Evolutionary conservation across 2,888 invertebrate species (phyloP).

Genomic region (Oligia fasciuncula): DNA sequence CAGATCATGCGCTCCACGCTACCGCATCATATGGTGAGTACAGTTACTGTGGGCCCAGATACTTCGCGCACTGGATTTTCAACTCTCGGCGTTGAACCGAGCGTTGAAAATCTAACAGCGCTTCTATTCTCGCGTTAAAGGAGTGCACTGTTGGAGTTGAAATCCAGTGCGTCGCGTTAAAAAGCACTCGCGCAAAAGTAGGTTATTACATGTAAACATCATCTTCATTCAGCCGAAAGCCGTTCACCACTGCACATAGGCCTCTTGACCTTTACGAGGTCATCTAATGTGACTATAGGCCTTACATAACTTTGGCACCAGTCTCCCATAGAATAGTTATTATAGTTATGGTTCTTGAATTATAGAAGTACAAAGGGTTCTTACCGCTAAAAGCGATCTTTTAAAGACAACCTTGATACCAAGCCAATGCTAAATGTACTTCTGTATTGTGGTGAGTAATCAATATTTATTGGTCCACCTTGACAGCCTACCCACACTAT

Average conservation of each 20-base stretch:
- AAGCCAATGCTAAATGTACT: no score
- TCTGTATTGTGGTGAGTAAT: neutral
- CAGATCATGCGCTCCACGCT: constrained; percentile 5
- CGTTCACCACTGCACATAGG: no score
- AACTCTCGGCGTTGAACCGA: no score
- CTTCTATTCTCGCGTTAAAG: neutral
- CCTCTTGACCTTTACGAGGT: neutral
- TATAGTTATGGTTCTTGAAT: neutral
- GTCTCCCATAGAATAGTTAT: neutral
- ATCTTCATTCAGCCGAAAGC: neutral
- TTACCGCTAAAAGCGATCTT: no score
- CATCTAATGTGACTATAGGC: neutral
- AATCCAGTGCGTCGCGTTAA: neutral
- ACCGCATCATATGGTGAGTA: neutral
- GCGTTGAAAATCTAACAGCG: no score
- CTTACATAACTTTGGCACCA: neutral
- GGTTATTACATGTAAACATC: neutral
- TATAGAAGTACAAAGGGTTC: no score
- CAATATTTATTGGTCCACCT: neutral
- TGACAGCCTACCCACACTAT: neutral
- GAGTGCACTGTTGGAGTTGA: neutral
- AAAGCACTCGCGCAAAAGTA: neutral
- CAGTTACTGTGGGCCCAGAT: no score
- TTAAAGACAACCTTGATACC: no score
- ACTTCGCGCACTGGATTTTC: no score